Base-by-base conservation (phyloP, 2,797 vertebrate genomes). In the Ptychadena robeensis region DNA sequence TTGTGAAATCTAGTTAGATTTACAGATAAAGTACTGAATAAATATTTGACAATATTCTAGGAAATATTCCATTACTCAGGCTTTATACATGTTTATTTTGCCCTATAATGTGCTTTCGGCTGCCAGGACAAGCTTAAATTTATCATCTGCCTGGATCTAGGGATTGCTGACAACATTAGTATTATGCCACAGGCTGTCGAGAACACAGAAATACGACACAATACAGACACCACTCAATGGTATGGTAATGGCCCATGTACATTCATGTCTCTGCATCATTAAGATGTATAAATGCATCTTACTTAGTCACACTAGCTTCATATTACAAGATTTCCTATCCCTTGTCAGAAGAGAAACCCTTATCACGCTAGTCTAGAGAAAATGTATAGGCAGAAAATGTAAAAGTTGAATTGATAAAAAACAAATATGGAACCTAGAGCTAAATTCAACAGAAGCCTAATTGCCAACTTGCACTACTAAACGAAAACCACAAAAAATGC, bases 61-160 rank as follows among this genome's bases (percentile, higher is more conserved):
- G 69, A 87, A 86, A 87, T 67, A 68, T 84, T 89, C 80, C 9
- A 86, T 87, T 81, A 84, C 79, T 72, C 68, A 44, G 6, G 3
- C 75, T 85, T 81, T 88, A 82, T 73, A 63, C 53, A 31, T 84
- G 77, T 83, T 79, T n/a, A 12, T 79, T 40, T 3, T 15, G 72
- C 61, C 22, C 64, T 25, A 53, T 82, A 78, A 86, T 44, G 30
- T 81, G 76, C 85, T 82, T 85, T 82, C 77, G 44, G 35, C 30
- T 63, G 63, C 73, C 72, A 70, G 8, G 67, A 87, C 73, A 88
- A 86, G 86, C 74, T 57, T 59, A 44, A 27, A 80, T 79, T 34
- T 86, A 87, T 53, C 77, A 1, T 76, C 18, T 87, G 86, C 70
- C 76, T 86, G 61, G 85, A 44, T 53, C 83, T 77, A 68, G 12